Evolutionary conservation across 2,113 vertebrate species (phyloP).

Genomic region (Grammomys dolichurus): DNA sequence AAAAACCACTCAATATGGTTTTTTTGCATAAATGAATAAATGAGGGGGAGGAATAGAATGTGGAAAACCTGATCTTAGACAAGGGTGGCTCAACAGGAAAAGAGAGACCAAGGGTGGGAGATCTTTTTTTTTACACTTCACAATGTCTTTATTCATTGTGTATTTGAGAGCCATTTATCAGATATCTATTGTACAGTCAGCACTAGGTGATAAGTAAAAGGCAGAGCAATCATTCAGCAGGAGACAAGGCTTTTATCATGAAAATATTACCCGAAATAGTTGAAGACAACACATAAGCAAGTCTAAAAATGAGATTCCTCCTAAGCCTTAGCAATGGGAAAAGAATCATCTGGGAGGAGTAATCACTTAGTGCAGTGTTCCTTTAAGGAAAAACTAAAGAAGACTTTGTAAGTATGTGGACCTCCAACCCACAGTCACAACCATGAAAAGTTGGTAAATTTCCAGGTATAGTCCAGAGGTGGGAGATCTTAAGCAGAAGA

Average conservation of each 20-base stretch:
- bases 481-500: background rate
- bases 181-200: constrained; percentile 39
- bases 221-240: background rate
- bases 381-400: background rate
- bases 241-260: background rate
- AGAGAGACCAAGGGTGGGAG: background rate
- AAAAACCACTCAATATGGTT: background rate
- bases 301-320: background rate
- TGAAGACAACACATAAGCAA: background rate
- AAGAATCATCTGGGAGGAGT: background rate
- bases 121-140: background rate
- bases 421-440: background rate
- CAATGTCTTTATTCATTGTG: constrained; percentile 53
- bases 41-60: background rate
- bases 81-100: background rate
- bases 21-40: background rate
- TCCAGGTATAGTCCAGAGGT: background rate
- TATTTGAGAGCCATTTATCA: constrained; percentile 36
- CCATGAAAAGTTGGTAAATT: background rate
- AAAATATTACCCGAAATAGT: background rate
- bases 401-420: accelerated
- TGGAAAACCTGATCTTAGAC: background rate
- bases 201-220: constrained; percentile 29
- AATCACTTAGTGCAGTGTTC: background rate
- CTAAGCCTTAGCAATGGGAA: background rate